Evolutionary conservation across 92 coral and sea anemone genomes (phyloP).

Genomic region (Phenganax marumi): DNA sequence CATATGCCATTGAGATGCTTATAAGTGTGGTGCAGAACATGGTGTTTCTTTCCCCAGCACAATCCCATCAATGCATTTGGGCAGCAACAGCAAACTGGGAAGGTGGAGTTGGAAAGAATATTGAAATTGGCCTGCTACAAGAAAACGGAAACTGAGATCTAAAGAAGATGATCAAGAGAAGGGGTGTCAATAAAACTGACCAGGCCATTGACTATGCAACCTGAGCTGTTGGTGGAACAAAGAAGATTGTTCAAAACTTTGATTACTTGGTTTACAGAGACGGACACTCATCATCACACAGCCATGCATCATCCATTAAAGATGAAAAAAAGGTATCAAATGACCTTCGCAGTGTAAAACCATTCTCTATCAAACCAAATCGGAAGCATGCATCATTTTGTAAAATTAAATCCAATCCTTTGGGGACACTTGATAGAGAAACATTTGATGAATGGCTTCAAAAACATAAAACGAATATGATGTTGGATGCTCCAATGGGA

Average conservation of each 20-base stretch:
- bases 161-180: slow-evolving; percentile 54
- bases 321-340: not conserved
- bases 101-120: slow-evolving; percentile 61
- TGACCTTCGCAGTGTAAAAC: not conserved
- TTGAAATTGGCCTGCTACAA: slow-evolving; percentile 60
- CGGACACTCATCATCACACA: not conserved
- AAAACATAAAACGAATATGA: not conserved
- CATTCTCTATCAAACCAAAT: slow-evolving; percentile 3
- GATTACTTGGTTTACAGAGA: slow-evolving; percentile 6
- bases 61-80: slow-evolving; percentile 65
- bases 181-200: slow-evolving; percentile 72
- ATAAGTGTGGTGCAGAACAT: slow-evolving; percentile 48
- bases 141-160: slow-evolving; percentile 59
- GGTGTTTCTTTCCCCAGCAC: slow-evolving; percentile 61
- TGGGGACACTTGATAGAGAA: not conserved
- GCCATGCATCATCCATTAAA: not conserved
- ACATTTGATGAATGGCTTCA: slow-evolving; percentile 1
- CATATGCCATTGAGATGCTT: slow-evolving; percentile 65
- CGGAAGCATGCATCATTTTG: slow-evolving; percentile 4
- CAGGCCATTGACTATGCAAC: slow-evolving; percentile 61
- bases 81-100: slow-evolving; percentile 69
- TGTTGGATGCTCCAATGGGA: slow-evolving; percentile 15
- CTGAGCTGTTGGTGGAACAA: slow-evolving; percentile 57
- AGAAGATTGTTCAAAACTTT: slow-evolving; percentile 49
- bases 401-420: not conserved